Base-by-base conservation (phyloP, 2,797 vertebrate species). In the Phoeniculus purpureus region DNA sequence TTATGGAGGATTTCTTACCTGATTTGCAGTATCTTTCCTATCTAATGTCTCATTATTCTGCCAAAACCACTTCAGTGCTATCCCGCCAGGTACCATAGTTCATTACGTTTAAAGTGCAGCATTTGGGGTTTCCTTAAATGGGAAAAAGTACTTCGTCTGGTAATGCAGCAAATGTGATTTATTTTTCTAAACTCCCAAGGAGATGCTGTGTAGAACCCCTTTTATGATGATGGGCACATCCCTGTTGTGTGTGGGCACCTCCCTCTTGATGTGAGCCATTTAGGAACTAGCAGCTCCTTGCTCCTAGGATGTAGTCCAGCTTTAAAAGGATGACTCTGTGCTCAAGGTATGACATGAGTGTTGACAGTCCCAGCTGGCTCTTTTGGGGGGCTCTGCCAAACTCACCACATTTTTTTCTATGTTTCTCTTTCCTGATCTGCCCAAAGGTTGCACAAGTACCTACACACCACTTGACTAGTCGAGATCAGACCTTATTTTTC, bases 121-220 rank as follows among this genome's bases (percentile, higher is more conserved):
- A 20, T 81, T 78, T 77, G 61, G 15, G 12, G 13, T 68, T 79
- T 72, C 81, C 55, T 77, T 32, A 23, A 93, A 78, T 66, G 66
- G 81, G 34, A 78, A 73, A 74, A 90, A 34, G 13, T 31, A 9
- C 15, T 61, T 90, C 3, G 15, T 76, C 80, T 70, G 31, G n/a
- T 73, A 85, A 78, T 51, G 31, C 79, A 81, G 29, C 2, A 4
- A 16, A 27, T 55, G 75, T 52, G 76, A 54, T 87, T 75, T 81
- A 43, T 83, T 90, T 83, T 78, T 75, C 61, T 76, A 68, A 80
- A 48, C 45, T 71, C 78, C 72, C 78, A 78, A 83, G 75, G 91
- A 81, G 62, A 62, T 71, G 58, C 21, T 61, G 13, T 55, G 37
- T 73, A 77, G 83, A 78, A 67, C 23, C 34, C 12, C 6, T 89